Conservation (phyloP, 2,797 vertebrate genomes). For the Oreochromis mossambicus region DNA sequence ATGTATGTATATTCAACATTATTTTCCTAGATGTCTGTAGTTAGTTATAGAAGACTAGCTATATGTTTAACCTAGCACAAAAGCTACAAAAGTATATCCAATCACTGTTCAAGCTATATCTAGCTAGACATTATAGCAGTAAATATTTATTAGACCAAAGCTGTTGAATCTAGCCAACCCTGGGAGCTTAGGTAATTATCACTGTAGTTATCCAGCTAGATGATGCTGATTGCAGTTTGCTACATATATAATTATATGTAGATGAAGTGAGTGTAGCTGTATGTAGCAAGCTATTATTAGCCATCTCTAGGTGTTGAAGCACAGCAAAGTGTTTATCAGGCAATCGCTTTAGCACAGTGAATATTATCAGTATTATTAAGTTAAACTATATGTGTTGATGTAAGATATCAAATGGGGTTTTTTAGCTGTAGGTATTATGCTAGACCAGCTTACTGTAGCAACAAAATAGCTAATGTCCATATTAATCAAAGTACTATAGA, state of each 20-base stretch:
- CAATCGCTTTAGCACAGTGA: background rate
- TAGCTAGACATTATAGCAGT: background rate
- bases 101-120: background rate
- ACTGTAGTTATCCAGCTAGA: background rate
- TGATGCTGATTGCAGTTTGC: background rate
- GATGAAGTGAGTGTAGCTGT: background rate
- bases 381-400: background rate
- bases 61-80: background rate
- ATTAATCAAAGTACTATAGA: background rate
- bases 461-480: background rate
- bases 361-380: background rate
- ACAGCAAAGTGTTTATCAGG: background rate
- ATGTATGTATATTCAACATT: background rate
- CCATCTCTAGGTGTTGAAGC: background rate
- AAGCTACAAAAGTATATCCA: background rate
- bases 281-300: background rate
- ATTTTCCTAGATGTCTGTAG: background rate
- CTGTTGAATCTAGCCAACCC: background rate
- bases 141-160: background rate
- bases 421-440: background rate
- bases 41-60: background rate
- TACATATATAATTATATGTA: background rate
- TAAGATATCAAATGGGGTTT: background rate
- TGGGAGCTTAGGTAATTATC: background rate
- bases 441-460: background rate